Percentiles rank a stretch among this genome's conserved stretches.
Conservation (phyloP, 2,113 vertebrate genomes). For the Centropus bengalensis region DNA sequence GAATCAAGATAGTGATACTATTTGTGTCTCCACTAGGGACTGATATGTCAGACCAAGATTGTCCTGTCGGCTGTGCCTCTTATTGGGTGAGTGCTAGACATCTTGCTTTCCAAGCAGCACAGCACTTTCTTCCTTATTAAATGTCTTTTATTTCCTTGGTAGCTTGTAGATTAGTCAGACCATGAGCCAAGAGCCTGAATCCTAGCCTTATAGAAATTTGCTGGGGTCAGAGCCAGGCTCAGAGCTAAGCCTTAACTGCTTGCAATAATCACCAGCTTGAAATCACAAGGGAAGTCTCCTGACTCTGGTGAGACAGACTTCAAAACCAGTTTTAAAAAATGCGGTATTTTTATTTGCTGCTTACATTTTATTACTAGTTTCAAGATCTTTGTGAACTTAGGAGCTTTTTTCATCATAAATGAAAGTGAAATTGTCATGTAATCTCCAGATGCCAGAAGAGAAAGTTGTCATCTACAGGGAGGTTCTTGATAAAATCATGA, state of each 20-base stretch:
- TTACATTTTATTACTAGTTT: slow-evolving; percentile 53
- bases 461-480: background rate
- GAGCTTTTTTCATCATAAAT: slow-evolving; percentile 41
- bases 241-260: background rate
- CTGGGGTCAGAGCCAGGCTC: background rate
- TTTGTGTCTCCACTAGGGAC: background rate
- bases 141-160: background rate
- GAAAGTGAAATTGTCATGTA: slow-evolving; percentile 40
- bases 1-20: background rate
- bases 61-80: background rate
- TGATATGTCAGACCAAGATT: background rate
- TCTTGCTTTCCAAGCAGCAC: background rate
- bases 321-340: background rate
- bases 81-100: background rate
- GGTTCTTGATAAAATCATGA: slow-evolving; percentile 4
- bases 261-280: background rate
- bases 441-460: slow-evolving; percentile 8
- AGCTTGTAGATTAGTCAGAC: background rate
- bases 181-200: slow-evolving; percentile 30
- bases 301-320: background rate
- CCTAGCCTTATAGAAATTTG: background rate
- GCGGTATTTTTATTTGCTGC: background rate
- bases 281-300: background rate
- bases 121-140: background rate
- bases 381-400: slow-evolving; percentile 58